Evolutionary conservation across 1,140 invertebrate species (phyloP).

Genomic region (Meloidogyne hapla): DNA sequence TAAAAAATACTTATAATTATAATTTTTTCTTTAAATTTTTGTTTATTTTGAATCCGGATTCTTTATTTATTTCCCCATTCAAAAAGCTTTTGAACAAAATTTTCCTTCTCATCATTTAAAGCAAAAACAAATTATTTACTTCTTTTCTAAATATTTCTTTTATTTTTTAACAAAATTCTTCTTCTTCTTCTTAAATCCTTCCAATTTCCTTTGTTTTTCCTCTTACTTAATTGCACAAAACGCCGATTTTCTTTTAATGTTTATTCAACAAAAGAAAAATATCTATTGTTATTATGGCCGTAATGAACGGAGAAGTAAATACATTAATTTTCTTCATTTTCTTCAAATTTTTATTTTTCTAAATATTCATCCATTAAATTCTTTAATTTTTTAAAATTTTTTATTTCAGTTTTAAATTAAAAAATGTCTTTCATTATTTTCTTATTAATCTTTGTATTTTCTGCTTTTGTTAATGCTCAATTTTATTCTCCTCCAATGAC

Average conservation of each 20-base stretch:
- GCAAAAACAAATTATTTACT: not conserved
- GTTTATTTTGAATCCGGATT: constrained; percentile 1
- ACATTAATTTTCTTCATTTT: not conserved
- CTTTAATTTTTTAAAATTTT: not conserved
- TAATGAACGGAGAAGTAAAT: not conserved
- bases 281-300: not conserved
- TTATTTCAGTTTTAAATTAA: not conserved
- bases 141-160: not conserved
- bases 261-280: not conserved
- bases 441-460: constrained; percentile 11
- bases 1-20: too few relatives aligned
- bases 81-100: not conserved
- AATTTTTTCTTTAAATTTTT: not conserved
- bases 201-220: not conserved
- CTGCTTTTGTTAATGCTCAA: constrained; percentile 12
- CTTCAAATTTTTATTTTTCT: not conserved
- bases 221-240: not conserved
- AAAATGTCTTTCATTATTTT: not conserved
- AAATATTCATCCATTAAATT: not conserved
- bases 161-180: not conserved
- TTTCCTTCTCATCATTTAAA: not conserved
- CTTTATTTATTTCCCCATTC: not conserved
- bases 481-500: constrained; percentile 36
- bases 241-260: constrained; percentile 5
- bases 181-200: not conserved